Evolutionary conservation across 2,113 vertebrate genomes (phyloP), one percentile per base, ranked within the genome.

Genomic region (Sylvietta virens): DNA sequence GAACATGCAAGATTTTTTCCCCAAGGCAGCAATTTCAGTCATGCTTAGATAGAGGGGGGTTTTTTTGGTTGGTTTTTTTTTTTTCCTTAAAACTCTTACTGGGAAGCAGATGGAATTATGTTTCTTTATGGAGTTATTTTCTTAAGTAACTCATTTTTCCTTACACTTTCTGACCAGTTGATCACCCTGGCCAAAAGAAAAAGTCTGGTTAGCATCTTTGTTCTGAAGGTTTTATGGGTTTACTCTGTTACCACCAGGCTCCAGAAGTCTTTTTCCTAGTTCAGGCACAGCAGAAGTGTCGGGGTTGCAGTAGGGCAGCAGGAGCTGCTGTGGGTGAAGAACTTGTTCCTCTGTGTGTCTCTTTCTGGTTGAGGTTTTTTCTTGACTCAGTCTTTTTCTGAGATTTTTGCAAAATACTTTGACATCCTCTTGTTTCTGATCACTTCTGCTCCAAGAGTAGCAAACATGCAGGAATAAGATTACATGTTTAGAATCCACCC

Each of bases 281-380:
- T 73, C 33, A 54, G 76, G 37, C 26, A 13, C 0, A 2, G 22
- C 47, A 76, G 53, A 57, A 57, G 16, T 14, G 8, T 42, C 3
- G 1, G 28, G 39, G n/a, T 22, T 80, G 44, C 40, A 37, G 7
- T 6, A 42, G 3, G 44, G 42, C 64, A 72, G 22, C 33, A 16
- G 39, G n/a, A 82, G 22, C 23, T 20, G 15, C 74, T 77, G 6
- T 20, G 54, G 39, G 10, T n/a, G 47, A 74, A 50, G 57, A 72
- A 17, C 3, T 15, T 9, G 35, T 24, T 81, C 44, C 26, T 56
- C 39, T 72, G 15, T 28, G 23, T 0, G 0, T 50, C 61, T 3
- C 27, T 66, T 64, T 82, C 44, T 58, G 19, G 15, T 50, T 60
- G 58, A 10, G 8, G 7, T 17, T 58, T 13, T 54, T 83, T 71